Conservation (phyloP, 1,140 invertebrate species). For the Caenorhabditis remanei region DNA sequence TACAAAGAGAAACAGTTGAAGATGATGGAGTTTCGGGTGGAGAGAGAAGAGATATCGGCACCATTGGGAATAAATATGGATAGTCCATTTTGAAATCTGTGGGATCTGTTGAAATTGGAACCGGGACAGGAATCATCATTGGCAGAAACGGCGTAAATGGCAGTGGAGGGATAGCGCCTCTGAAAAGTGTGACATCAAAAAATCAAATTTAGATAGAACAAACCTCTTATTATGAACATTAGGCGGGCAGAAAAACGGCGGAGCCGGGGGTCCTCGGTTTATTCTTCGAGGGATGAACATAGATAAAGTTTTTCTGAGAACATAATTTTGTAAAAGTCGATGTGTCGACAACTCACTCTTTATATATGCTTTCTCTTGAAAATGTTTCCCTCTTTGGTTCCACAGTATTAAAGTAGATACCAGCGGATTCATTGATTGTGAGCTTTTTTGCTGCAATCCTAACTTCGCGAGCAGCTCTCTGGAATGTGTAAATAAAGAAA, state of each 20-base stretch:
- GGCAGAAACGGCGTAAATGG: too few species aligned
- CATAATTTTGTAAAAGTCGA: neutral
- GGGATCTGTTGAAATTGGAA: too few species aligned
- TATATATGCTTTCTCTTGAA: neutral
- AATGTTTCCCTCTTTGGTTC: conserved; percentile 12
- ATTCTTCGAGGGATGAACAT: neutral
- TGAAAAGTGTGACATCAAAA: too few species aligned
- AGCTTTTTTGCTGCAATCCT: neutral
- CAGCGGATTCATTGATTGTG: neutral
- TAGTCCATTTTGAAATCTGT: too few species aligned
- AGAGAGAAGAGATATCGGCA: neutral
- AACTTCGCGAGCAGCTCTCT: neutral
- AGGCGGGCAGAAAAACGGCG: neutral
- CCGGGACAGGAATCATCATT: too few species aligned
- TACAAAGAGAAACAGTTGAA: neutral
- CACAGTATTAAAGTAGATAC: neutral
- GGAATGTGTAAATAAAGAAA: neutral
- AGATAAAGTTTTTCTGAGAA: conserved; percentile 22
- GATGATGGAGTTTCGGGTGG: neutral
- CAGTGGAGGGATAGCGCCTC: too few species aligned
- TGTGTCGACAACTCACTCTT: neutral
- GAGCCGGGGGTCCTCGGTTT: neutral
- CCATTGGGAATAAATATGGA: too few species aligned
- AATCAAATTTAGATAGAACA: too few species aligned
- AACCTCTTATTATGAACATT: neutral